Percentiles rank a stretch among this genome's conserved stretches.
phyloP scores from a whole-genome alignment of 2,797 vertebrate genomes.

The Huso huso region DNA sequence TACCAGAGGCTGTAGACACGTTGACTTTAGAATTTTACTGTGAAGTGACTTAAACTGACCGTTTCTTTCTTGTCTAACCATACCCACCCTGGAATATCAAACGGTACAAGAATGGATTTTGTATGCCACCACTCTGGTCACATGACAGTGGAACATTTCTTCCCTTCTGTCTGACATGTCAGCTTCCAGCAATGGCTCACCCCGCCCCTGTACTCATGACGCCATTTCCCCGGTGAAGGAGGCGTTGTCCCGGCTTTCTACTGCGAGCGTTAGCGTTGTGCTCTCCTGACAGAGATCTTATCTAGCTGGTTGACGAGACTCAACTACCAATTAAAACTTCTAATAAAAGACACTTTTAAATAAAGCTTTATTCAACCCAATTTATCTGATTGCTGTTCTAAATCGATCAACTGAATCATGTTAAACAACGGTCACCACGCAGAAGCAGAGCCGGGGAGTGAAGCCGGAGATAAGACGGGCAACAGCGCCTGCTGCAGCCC shows the following conservation, averaged over 20 bases:
- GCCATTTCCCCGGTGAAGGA: constrained; percentile 43
- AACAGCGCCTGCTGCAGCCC: constrained; percentile 42
- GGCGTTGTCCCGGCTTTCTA: constrained; percentile 42
- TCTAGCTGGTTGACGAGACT: no score
- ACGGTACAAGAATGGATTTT: no score
- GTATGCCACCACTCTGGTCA: constrained; percentile 24
- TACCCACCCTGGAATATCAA: no score
- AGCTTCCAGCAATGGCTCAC: constrained; percentile 29
- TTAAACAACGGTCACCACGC: constrained; percentile 63
- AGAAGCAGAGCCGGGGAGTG: constrained; percentile 28
- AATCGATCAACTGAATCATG: constrained; percentile 30
- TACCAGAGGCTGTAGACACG: no score
- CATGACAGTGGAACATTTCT: constrained; percentile 33
- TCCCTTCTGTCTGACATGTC: constrained; percentile 44
- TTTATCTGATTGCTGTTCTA: no score
- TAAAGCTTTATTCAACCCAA: no score
- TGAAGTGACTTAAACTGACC: no score
- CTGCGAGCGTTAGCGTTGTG: constrained; percentile 14
- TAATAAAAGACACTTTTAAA: no score
- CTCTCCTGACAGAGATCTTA: constrained; percentile 17
- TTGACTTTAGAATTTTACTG: no score
- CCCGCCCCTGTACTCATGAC: constrained; percentile 31
- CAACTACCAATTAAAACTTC: no score
- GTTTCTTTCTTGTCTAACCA: no score
- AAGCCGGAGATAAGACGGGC: constrained; percentile 39